phyloP scores from a whole-genome alignment of 2,888 invertebrate genomes.

The Deilephila porcellus region DNA sequence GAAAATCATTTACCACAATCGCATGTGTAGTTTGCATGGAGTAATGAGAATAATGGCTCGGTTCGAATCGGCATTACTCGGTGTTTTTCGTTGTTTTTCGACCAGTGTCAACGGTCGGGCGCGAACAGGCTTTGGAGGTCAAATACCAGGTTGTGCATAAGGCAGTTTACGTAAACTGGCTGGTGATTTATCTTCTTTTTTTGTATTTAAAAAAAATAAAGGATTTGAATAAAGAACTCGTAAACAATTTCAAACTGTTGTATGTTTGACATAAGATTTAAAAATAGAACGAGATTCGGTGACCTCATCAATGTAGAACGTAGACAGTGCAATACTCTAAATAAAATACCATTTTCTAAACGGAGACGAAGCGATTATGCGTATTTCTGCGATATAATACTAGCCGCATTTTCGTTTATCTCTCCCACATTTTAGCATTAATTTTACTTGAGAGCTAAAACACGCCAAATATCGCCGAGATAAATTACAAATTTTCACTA shows the following conservation, averaged over 20 bases:
- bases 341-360: no score
- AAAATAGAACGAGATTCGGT: no score
- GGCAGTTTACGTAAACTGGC: conserved; percentile 23
- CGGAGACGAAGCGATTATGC: no score
- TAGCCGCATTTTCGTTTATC: no score
- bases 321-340: no score
- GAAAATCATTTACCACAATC: conserved; percentile 13
- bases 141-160: conserved; percentile 34
- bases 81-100: conserved; percentile 40
- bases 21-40: background rate
- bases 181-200: conserved; percentile 4
- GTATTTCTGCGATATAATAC: no score
- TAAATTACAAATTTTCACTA: no score
- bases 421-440: no score
- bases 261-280: no score
- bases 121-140: conserved; percentile 49
- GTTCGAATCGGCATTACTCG: conserved; percentile 28
- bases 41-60: conserved; percentile 29
- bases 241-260: background rate
- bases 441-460: no score
- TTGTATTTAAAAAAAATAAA: conserved; percentile 27
- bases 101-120: conserved; percentile 57
- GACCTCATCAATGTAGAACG: no score
- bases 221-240: background rate
- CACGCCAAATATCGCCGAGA: no score